Conservation (phyloP, 2,113 vertebrate species). For the Tyto alba region DNA sequence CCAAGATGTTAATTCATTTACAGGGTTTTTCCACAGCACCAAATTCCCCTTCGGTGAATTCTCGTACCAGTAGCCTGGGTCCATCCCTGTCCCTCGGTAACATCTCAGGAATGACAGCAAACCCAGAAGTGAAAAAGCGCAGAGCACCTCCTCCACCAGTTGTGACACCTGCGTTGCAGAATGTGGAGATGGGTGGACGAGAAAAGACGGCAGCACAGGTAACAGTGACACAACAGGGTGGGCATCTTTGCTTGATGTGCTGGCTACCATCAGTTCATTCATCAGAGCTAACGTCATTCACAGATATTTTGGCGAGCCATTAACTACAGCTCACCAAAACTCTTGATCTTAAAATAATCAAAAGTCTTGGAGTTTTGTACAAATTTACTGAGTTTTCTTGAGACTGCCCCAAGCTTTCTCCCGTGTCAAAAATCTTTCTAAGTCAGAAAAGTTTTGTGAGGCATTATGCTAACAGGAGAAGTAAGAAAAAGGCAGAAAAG, state of each 20-base stretch:
- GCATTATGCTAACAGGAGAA: neutral
- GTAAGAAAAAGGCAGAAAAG: neutral
- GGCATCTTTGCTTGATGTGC: neutral
- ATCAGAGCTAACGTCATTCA: neutral
- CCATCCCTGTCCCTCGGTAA: constrained; percentile 85
- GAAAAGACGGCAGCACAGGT: constrained; percentile 68
- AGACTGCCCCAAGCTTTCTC: neutral
- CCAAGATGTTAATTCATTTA: constrained; percentile 15
- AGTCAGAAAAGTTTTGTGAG: neutral
- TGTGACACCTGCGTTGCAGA: neutral
- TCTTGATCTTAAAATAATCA: neutral
- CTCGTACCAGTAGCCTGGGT: constrained; percentile 74
- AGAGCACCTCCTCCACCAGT: constrained; percentile 82
- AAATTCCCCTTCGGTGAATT: constrained; percentile 67
- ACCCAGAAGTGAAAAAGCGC: constrained; percentile 83
- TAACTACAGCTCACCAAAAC: neutral
- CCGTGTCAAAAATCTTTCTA: neutral
- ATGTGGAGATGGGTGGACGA: neutral
- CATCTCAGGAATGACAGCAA: constrained; percentile 79
- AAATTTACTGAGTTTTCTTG: neutral
- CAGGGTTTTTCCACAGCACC: constrained; percentile 78
- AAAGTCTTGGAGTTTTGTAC: neutral
- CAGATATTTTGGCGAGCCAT: neutral
- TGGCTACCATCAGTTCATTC: neutral
- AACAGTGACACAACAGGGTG: neutral